These are phyloP conservation scores for Lycia hirtaria DNA, from an alignment of 2,888 invertebrate species.

Conservation along the genomic window DNA sequence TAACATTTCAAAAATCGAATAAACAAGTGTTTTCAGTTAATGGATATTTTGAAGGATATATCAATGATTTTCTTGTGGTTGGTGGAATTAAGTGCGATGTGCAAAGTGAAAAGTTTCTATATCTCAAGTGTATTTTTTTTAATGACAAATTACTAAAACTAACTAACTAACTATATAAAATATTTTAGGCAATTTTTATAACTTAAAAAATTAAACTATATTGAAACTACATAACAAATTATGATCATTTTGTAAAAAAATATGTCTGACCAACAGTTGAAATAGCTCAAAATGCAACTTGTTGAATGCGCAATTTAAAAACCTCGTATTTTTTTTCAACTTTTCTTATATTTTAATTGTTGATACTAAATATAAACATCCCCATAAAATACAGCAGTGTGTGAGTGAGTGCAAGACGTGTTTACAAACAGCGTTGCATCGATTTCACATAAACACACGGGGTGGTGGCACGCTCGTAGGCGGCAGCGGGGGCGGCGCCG, in stretches of 20 bases:
- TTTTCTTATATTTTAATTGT: conserved; percentile 3
- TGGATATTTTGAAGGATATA: no score
- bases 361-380: not conserved
- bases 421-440: conserved; percentile 83
- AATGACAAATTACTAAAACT: no score
- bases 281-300: conserved; percentile 49
- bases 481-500: conserved; percentile 36
- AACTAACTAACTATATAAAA: no score
- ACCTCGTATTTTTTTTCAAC: no score
- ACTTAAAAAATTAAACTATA: no score
- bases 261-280: not conserved
- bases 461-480: conserved; percentile 29
- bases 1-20: conserved; percentile 46
- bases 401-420: conserved; percentile 58
- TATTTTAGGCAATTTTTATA: no score
- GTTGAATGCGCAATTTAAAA: conserved; percentile 43
- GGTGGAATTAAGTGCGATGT: conserved; percentile 28
- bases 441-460: conserved; percentile 81
- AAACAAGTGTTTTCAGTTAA: no score
- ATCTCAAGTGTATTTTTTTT: no score
- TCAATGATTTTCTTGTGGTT: not conserved
- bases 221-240: no score
- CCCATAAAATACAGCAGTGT: conserved; percentile 13
- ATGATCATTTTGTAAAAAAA: not conserved
- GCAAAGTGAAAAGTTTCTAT: no score